phyloP scores from a whole-genome alignment of 2,797 vertebrate species.

The Pseudochaenichthys georgianus region DNA sequence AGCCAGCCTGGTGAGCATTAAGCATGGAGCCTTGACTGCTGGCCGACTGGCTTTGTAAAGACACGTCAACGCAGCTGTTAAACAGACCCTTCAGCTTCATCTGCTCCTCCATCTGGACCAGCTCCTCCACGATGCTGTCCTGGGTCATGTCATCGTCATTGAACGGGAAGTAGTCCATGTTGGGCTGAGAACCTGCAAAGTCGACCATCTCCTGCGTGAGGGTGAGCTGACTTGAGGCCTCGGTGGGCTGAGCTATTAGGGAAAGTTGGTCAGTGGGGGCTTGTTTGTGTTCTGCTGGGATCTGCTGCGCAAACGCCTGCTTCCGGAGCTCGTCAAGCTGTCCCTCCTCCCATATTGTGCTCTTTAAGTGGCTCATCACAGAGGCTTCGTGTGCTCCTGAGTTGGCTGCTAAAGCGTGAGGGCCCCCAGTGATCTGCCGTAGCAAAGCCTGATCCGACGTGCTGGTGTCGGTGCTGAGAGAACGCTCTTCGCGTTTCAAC shows the following conservation, averaged over 20 bases:
- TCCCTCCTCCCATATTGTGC: constrained; percentile 91
- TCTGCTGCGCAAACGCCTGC: constrained; percentile 83
- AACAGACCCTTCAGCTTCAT: constrained; percentile 95
- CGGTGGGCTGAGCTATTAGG: constrained; percentile 87
- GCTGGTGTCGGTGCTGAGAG: constrained; percentile 67
- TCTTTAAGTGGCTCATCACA: constrained; percentile 89
- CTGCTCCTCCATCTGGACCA: constrained; percentile 99
- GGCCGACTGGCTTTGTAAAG: constrained; percentile 88
- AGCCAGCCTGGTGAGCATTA: constrained; percentile 86
- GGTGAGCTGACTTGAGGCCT: constrained; percentile 88
- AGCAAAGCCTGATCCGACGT: constrained; percentile 86
- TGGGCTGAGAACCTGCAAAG: constrained; percentile 91
- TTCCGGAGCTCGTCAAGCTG: constrained; percentile 88
- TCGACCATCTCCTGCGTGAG: constrained; percentile 94
- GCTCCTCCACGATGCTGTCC: constrained; percentile 98
- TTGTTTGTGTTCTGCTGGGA: constrained; percentile 85
- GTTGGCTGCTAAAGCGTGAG: constrained; percentile 86
- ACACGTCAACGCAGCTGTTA: constrained; percentile 89
- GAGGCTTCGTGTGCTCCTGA: constrained; percentile 87
- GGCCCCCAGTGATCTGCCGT: constrained; percentile 90
- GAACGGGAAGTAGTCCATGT: constrained; percentile 96
- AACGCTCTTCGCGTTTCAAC: constrained; percentile 83
- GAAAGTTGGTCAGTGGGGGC: constrained; percentile 78
- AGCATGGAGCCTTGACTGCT: constrained; percentile 85
- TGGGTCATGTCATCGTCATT: constrained; percentile 98